Conservation (phyloP, 1,140 invertebrate species). For the Aphelenchoides fujianensis region DNA sequence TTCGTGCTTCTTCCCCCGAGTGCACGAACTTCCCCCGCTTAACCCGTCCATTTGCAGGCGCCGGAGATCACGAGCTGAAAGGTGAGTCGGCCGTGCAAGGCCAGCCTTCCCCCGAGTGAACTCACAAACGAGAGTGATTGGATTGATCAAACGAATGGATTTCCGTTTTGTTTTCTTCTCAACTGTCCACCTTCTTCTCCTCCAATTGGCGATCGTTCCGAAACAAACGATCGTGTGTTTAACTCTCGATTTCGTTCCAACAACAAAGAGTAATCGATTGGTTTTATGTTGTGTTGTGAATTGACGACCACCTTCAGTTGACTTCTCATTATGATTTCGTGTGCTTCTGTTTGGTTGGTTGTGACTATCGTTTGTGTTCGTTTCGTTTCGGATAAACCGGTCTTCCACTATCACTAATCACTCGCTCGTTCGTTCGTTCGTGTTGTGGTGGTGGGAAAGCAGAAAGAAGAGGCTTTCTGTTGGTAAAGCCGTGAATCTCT, state of each 20-base stretch:
- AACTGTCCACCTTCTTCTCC: not conserved
- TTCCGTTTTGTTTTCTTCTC: not conserved
- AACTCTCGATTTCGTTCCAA: not conserved
- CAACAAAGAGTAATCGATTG: no score
- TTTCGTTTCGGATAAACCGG: not conserved
- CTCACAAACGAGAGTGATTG: no score
- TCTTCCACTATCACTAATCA: no score
- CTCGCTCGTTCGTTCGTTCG: no score
- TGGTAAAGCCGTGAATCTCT: no score
- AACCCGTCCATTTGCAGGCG: conserved; percentile 6
- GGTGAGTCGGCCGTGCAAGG: not conserved
- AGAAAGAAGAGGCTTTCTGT: no score
- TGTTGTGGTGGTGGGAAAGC: no score
- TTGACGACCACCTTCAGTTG: no score
- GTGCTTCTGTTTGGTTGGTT: conserved; percentile 4
- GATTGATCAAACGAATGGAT: no score
- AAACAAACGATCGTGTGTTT: not conserved
- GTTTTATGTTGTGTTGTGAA: conserved; percentile 3
- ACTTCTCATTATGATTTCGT: conserved; percentile 5
- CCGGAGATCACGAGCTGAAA: conserved; percentile 9
- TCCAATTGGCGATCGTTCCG: no score
- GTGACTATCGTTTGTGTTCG: not conserved
- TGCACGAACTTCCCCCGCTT: not conserved
- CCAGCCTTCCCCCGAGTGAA: not conserved
- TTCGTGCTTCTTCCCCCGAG: not conserved